These are phyloP conservation scores for Raja brachyura DNA, from an alignment of 2,113 vertebrate genomes.

Conservation along the genomic window DNA sequence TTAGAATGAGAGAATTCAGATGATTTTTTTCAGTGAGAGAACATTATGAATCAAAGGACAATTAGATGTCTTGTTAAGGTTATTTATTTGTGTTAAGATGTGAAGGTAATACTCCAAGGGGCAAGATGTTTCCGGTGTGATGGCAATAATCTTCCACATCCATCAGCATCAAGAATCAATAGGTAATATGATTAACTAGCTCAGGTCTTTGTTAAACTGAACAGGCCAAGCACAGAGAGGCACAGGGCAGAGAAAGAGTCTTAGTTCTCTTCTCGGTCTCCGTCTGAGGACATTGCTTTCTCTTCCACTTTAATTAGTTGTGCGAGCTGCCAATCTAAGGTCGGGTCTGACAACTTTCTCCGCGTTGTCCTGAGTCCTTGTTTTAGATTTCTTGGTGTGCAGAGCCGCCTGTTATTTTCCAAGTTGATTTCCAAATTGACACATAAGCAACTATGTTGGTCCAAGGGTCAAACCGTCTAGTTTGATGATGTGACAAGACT, in stretches of 20 bases:
- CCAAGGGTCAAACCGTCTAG: not conserved
- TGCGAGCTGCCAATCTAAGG: not conserved
- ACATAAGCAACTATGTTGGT: not conserved
- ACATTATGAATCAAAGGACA: not conserved
- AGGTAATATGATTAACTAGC: not conserved
- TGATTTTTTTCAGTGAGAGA: not conserved
- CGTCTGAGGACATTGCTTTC: not conserved
- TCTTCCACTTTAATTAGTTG: not conserved
- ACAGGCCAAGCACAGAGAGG: not conserved
- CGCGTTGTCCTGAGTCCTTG: too few relatives aligned
- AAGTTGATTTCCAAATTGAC: too few relatives aligned
- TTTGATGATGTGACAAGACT: too few relatives aligned
- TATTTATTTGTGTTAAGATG: conserved; percentile 10
- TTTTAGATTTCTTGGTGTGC: not conserved
- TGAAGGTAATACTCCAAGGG: not conserved
- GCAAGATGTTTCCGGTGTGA: not conserved
- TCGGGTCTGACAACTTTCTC: not conserved
- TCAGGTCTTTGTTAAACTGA: not conserved
- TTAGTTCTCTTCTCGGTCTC: not conserved
- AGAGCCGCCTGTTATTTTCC: not conserved
- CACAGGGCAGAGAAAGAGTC: not conserved
- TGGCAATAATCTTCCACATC: not conserved
- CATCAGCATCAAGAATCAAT: conserved; percentile 12
- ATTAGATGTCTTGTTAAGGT: not conserved
- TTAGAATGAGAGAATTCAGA: not conserved